phyloP scores from a whole-genome alignment of 2,888 invertebrate species.

The Polietes domitor region DNA sequence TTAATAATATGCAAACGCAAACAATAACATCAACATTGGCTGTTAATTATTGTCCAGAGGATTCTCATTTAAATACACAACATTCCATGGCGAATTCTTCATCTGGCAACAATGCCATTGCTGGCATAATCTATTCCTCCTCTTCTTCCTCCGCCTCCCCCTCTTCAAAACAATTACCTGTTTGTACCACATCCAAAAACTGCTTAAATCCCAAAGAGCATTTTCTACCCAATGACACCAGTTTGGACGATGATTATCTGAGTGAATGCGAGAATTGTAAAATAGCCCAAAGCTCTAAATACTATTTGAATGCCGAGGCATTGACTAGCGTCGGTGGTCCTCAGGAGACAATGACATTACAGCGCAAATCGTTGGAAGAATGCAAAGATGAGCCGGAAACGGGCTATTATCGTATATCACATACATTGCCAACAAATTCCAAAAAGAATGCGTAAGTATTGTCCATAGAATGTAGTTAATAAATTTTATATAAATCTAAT shows the following conservation, averaged over 20 bases:
- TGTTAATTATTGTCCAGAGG: constrained; percentile 69
- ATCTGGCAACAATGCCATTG: constrained; percentile 11
- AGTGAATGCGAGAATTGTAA: constrained; percentile 94
- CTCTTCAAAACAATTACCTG: constrained; percentile 77
- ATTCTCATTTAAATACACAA: constrained; percentile 61
- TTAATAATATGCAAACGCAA: constrained; percentile 62
- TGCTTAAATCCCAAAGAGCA: constrained; percentile 81
- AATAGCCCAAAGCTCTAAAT: constrained; percentile 87
- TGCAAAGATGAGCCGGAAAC: constrained; percentile 80
- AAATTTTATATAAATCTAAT: neutral
- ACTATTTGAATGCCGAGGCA: constrained; percentile 83
- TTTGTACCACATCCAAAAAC: constrained; percentile 81
- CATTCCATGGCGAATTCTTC: constrained; percentile 33
- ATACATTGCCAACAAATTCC: constrained; percentile 85
- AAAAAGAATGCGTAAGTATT: constrained; percentile 80
- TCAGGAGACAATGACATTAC: constrained; percentile 87
- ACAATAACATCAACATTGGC: constrained; percentile 66
- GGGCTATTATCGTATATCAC: constrained; percentile 84
- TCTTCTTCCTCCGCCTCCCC: constrained; percentile 20
- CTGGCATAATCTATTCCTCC: neutral
- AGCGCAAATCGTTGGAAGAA: constrained; percentile 82
- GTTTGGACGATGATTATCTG: constrained; percentile 86
- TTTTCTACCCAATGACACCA: constrained; percentile 81
- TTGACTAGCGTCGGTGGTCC: constrained; percentile 81
- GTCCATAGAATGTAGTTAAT: neutral